Percentiles rank a stretch among this genome's conserved stretches.
phyloP scores from a whole-genome alignment of 2,797 vertebrate species.

The Fringilla coelebs region DNA sequence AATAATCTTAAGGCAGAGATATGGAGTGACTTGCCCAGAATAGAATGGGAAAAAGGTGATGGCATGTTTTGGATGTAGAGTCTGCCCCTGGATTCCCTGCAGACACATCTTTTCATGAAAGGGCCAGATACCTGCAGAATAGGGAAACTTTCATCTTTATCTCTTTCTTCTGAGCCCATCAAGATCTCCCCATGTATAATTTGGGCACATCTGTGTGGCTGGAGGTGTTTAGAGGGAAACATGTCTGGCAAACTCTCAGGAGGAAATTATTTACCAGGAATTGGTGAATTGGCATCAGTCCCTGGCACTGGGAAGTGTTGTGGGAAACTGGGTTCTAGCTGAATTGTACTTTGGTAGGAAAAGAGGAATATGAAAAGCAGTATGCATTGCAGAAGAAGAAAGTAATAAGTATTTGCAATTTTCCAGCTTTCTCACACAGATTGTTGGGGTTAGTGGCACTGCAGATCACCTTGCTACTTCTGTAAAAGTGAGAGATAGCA shows the following conservation, averaged over 20 bases:
- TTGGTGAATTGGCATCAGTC: background rate
- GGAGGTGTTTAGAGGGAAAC: background rate
- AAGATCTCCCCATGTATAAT: background rate
- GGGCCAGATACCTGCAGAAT: background rate
- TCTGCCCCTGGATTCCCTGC: background rate
- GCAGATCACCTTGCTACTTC: background rate
- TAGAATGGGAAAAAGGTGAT: background rate
- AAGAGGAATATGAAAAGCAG: background rate
- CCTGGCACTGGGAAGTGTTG: background rate
- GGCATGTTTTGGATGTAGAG: background rate
- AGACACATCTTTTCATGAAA: background rate
- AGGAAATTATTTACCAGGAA: constrained; percentile 20
- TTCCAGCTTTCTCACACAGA: background rate
- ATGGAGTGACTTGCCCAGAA: background rate
- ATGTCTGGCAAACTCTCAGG: background rate
- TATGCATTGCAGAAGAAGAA: background rate
- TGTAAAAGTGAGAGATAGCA: background rate
- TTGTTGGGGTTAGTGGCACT: background rate
- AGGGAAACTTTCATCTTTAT: constrained; percentile 27
- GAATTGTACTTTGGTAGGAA: background rate
- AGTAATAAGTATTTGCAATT: background rate
- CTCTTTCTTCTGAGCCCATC: background rate
- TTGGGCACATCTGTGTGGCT: background rate
- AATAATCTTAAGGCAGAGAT: background rate
- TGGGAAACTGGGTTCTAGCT: background rate